A percentile compares a stretch with the other conserved stretches of the same genome.
Evolutionary conservation across 1,140 invertebrate species (phyloP).

Genomic region (Drosophila ananassae): DNA sequence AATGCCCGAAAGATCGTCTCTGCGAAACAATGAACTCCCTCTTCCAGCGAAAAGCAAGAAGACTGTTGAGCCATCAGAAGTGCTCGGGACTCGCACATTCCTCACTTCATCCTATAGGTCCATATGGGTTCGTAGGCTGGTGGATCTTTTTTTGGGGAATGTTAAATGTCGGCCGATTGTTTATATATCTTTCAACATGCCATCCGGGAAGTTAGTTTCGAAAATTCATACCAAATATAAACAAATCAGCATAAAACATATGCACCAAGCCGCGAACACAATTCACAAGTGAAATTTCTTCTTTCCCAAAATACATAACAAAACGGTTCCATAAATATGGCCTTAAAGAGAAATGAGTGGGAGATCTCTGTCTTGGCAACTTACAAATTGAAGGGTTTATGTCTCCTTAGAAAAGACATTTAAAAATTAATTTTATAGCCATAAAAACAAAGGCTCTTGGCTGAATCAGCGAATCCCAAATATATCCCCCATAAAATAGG

Average conservation of each 20-base stretch:
- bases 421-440: background rate
- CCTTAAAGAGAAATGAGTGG: background rate
- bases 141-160: slow-evolving; percentile 35
- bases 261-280: slow-evolving; percentile 22
- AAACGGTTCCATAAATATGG: slow-evolving; percentile 26
- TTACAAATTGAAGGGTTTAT: background rate
- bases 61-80: slow-evolving; percentile 52
- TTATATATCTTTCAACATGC: slow-evolving; percentile 81
- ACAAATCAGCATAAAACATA: slow-evolving; percentile 81
- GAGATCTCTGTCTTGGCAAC: background rate
- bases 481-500: slow-evolving; percentile 16
- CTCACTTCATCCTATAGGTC: slow-evolving; percentile 17
- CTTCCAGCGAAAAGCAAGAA: background rate
- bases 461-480: slow-evolving; percentile 17
- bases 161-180: slow-evolving; percentile 71
- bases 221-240: slow-evolving; percentile 78
- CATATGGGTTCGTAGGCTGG: background rate
- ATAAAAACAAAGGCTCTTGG: slow-evolving; percentile 1
- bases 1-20: slow-evolving; percentile 62
- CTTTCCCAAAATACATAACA: slow-evolving; percentile 22
- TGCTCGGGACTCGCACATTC: slow-evolving; percentile 16
- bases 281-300: slow-evolving; percentile 48
- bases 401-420: background rate
- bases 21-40: slow-evolving; percentile 30
- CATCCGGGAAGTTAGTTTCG: slow-evolving; percentile 81